Base-by-base conservation (phyloP, 2,888 invertebrate genomes). In the Drosophila mimetica region DNA sequence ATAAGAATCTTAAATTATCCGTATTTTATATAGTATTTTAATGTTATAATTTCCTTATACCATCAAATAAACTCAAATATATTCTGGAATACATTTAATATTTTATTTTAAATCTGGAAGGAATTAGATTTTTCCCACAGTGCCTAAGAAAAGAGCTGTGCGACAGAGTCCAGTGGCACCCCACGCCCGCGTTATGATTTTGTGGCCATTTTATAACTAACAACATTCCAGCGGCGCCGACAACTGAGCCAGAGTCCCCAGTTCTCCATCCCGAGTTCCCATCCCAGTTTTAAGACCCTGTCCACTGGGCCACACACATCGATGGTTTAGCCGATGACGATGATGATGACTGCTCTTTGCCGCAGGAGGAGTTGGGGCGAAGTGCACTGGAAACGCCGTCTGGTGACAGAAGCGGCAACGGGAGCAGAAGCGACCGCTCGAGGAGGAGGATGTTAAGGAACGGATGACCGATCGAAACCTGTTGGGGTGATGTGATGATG, bases 101-200 rank as follows among this genome's bases (percentile, higher is more conserved):
- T n/a, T n/a, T n/a, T n/a, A n/a, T n/a, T n/a, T 2, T 6, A 6
- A 18, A 13, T 6, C 2, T 2, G 1, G 9, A 1, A 5, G 4
- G 4, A 4, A 1, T 5, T 3, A 0, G 6, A 1, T 0, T 20
- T 30, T 46, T 61, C 30, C 39, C 2, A 16, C 46, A 9, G 63
- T 61, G 46, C 32, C 4, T 4, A 4, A 16, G 16, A 14, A 36
- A 37, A 66, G 16, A 41, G 28, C 28, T 42, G 65, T 50, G 41
- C 51, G 67, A 48, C 64, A 4, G 25, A 44, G 64, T 51, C 37
- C 55, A 47, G 65, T 52, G 71, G 54, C 50, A 58, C 69, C 88
- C 88, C 82, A 82, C 88, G 82, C 88, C 83, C 77, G 82, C 86
- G 84, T 86, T 88, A 86, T 82, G 82, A 86, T 88, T 88, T 88